phyloP scores from a whole-genome alignment of 1,140 invertebrate genomes.

The Nymphalis io region DNA sequence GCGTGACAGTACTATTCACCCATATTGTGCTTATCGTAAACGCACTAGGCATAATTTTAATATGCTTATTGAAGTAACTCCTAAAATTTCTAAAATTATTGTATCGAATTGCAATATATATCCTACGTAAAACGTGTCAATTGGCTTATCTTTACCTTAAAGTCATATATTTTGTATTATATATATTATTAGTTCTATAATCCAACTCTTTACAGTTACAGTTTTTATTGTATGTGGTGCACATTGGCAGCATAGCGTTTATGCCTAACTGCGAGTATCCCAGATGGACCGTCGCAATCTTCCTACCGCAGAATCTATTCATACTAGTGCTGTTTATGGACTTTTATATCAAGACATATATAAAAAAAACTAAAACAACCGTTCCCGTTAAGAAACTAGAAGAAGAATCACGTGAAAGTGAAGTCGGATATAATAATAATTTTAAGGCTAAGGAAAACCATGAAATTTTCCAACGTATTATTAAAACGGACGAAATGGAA shows the following conservation, averaged over 20 bases:
- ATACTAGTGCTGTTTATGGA: slow-evolving; percentile 42
- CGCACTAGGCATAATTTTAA: no score
- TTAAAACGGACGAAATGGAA: no score
- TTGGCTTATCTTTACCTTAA: no score
- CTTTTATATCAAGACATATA: slow-evolving; percentile 88
- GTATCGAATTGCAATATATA: no score
- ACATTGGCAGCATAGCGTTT: slow-evolving; percentile 28
- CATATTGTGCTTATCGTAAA: no score
- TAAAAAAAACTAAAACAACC: slow-evolving; percentile 69
- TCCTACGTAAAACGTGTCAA: no score
- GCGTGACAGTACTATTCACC: no score
- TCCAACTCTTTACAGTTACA: slow-evolving; percentile 37
- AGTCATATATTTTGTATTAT: no score
- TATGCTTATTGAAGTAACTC: no score
- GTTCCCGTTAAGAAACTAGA: not conserved
- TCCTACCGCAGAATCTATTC: slow-evolving; percentile 35
- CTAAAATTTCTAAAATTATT: no score
- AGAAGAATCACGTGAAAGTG: not conserved
- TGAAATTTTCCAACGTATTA: no score
- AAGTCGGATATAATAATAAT: not conserved
- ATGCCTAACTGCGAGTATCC: slow-evolving; percentile 37
- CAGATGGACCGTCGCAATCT: slow-evolving; percentile 45
- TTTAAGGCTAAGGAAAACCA: not conserved
- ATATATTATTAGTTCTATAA: slow-evolving; percentile 1
- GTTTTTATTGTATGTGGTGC: slow-evolving; percentile 28